Evolutionary conservation across 2,113 vertebrate species (phyloP).

Genomic region (cattle (Bos taurus)): DNA sequence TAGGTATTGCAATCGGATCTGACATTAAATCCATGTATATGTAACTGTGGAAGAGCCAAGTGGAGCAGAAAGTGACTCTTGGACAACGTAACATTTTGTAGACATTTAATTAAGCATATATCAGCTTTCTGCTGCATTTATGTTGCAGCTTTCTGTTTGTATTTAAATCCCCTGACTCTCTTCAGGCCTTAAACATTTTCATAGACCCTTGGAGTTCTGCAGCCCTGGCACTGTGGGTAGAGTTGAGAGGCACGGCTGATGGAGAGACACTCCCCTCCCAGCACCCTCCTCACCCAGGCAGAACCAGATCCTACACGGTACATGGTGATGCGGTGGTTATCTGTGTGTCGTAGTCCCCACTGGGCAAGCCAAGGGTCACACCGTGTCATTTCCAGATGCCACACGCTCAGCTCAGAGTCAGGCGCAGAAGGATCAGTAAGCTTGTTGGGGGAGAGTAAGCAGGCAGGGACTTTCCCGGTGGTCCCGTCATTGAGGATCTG

Average conservation of each 20-base stretch:
- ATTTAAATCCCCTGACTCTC: not conserved
- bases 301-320: not conserved
- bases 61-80: slow-evolving; percentile 17
- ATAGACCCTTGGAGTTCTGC: not conserved
- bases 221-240: not conserved
- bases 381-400: not conserved
- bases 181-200: not conserved
- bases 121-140: not conserved
- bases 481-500: not conserved
- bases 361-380: no score
- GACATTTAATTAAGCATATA: slow-evolving; percentile 32
- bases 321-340: rapidly evolving
- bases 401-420: not conserved
- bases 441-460: not conserved
- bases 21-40: not conserved
- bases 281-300: no score
- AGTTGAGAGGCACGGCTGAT: rapidly evolving
- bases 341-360: not conserved
- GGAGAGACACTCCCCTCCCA: not conserved
- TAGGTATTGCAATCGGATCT: not conserved
- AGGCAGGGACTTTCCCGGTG: not conserved
- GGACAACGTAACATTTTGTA: not conserved
- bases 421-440: not conserved
- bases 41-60: not conserved
- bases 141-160: not conserved